Base-by-base conservation (phyloP, 2,113 vertebrate species). In the Butorides virescens region DNA sequence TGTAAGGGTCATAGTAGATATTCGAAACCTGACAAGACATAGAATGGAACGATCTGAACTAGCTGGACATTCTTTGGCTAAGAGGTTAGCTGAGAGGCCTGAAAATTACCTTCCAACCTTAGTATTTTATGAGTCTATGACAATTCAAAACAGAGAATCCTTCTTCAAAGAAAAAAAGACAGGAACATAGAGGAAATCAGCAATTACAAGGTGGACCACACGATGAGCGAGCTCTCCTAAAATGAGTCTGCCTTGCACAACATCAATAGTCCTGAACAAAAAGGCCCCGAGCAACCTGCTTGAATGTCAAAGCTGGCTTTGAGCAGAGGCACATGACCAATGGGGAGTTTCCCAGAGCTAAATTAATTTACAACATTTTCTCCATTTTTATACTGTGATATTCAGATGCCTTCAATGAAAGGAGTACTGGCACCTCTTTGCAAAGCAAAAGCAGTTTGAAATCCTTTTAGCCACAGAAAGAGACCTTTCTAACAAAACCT, bases 401-500 rank as follows among this genome's bases (percentile, higher is more conserved):
- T 18, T 49, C 5, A 1, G 18, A 32, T 46, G 13, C 17, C 13
- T 72, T 59, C 67, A 42, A 6, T 20, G 70, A 91, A 97, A 98
- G 83, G 58, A 74, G 30, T 17, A 96, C 95, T 12, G 95, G 95
- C 59, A 97, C 61, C 25, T 94, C 91, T 25, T 84, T 93, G 26
- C 46, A 77, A 92, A 72, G 30, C 17, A 70, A 12, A 7, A 90
- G 27, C 8, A 39, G 13, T 4, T 52, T 61, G 46, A 81, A 80
- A 77, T 56, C 23, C 20, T 42, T n/a, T 34, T 44, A 37, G 23
- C 5, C 16, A 19, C 22, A 68, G n/a, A 42, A 62, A 25, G 15
- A 58, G 10, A 16, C 10, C 15, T 49, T 52, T 25, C 37, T 19
- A 32, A 59, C 4, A 32, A 75, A 82, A 47, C 3, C 17, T 8